Percentiles rank a stretch among this genome's conserved stretches.
phyloP scores from a whole-genome alignment of 1,140 invertebrate genomes.

The Tachypleus tridentatus region DNA sequence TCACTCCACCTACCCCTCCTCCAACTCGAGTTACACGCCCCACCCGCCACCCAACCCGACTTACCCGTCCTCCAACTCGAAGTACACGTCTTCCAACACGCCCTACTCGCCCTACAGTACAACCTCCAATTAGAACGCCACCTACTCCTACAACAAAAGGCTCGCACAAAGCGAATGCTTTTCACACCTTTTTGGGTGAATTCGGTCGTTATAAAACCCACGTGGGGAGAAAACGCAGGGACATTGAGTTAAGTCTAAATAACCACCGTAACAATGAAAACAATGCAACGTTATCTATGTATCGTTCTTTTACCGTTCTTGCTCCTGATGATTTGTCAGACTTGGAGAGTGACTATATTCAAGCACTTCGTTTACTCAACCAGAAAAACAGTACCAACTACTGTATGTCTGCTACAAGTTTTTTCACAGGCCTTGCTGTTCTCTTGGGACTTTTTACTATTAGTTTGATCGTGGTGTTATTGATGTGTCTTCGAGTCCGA shows the following conservation, averaged over 20 bases:
- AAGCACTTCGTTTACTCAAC: too few species aligned
- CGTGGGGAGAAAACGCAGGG: neutral
- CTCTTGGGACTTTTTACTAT: too few species aligned
- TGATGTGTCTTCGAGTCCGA: too few species aligned
- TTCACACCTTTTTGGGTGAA: neutral
- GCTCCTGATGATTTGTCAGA: neutral
- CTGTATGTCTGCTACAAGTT: too few species aligned
- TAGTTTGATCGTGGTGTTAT: too few species aligned
- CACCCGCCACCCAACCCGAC: neutral
- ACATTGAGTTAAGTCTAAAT: neutral
- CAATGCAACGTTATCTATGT: neutral
- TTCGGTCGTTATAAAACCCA: slow-evolving; percentile 1
- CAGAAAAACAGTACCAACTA: too few species aligned
- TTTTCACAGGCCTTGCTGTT: too few species aligned
- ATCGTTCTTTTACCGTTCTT: neutral
- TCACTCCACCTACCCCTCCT: neutral
- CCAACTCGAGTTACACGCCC: neutral
- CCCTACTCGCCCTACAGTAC: neutral
- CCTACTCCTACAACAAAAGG: neutral
- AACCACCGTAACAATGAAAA: neutral
- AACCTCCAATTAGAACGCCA: neutral
- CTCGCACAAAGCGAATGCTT: neutral
- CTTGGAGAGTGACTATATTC: neutral
- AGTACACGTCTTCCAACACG: neutral
- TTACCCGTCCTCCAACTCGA: neutral